phyloP scores from a whole-genome alignment of 2,888 invertebrate species.

The Platerodrilus igneus region DNA sequence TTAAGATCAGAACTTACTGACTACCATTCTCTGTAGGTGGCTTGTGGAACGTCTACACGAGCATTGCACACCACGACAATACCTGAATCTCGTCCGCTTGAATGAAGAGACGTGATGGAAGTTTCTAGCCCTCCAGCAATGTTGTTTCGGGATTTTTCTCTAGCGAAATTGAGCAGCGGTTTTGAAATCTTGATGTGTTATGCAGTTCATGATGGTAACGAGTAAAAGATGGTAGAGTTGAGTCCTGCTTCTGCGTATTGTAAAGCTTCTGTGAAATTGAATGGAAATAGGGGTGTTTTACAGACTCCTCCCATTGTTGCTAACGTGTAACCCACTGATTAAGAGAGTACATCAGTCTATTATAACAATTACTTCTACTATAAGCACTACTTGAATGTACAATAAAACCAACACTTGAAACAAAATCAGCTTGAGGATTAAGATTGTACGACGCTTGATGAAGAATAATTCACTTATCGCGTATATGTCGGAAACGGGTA shows the following conservation, averaged over 20 bases:
- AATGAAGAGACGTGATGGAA: constrained; percentile 75
- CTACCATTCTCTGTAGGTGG: no score
- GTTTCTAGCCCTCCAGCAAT: constrained; percentile 57
- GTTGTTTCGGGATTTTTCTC: constrained; percentile 41
- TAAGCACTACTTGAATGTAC: constrained; percentile 16
- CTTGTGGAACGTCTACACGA: constrained; percentile 64
- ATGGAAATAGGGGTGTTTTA: constrained; percentile 47
- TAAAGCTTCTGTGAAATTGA: constrained; percentile 46
- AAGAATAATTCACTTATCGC: no score
- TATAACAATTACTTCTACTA: constrained; percentile 19
- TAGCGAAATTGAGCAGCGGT: constrained; percentile 26
- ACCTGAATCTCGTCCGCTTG: constrained; percentile 78
- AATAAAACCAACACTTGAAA: no score
- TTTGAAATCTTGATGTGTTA: constrained; percentile 36
- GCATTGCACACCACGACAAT: constrained; percentile 60
- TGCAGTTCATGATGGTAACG: constrained; percentile 38
- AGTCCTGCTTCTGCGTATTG: constrained; percentile 45
- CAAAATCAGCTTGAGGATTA: no score
- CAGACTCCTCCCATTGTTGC: constrained; percentile 41
- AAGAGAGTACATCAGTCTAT: constrained; percentile 38
- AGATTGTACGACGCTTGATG: no score
- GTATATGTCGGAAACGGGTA: no score
- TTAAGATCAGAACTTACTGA: no score
- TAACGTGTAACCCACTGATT: constrained; percentile 40
- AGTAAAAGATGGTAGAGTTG: constrained; percentile 34